Conservation (phyloP, 2,113 vertebrate species). For the Cnemophilus loriae region DNA sequence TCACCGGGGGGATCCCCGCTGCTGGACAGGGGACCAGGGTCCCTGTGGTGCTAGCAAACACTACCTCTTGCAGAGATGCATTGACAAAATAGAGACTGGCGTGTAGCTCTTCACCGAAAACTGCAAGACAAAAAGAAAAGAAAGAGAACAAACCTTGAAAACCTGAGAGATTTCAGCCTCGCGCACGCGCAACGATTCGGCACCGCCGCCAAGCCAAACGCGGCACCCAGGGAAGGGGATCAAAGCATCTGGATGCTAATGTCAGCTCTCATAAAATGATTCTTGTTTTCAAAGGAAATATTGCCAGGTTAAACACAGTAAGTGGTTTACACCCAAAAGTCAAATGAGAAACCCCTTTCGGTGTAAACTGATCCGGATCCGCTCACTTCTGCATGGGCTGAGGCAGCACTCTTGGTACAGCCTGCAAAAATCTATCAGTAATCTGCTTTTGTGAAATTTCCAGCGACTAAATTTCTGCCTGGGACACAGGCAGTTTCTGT, state of each 20-base stretch:
- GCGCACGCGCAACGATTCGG: not conserved
- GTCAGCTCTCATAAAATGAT: not conserved
- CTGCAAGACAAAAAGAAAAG: slow-evolving; percentile 69
- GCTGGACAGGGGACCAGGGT: slow-evolving; percentile 98
- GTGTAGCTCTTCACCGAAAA: slow-evolving; percentile 96
- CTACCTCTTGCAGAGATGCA: slow-evolving; percentile 99
- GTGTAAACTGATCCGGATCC: not conserved
- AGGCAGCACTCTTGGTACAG: not conserved
- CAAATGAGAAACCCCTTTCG: not conserved
- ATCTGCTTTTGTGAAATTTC: not conserved
- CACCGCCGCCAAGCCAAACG: rapidly evolving
- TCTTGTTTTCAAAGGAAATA: not conserved
- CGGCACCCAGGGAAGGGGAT: not conserved
- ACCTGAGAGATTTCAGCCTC: not conserved
- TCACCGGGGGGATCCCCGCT: slow-evolving; percentile 89
- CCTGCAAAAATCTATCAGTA: not conserved
- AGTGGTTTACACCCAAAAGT: not conserved
- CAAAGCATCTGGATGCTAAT: not conserved
- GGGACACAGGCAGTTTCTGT: not conserved
- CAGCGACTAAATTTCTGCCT: not conserved
- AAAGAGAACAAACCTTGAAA: not conserved
- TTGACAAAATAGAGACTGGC: slow-evolving; percentile 99
- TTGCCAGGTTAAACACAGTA: not conserved
- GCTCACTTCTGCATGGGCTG: not conserved
- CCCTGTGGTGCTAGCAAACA: slow-evolving; percentile 99